phyloP scores from a whole-genome alignment of 2,113 vertebrate genomes.

The Mionectes macconnelli region DNA sequence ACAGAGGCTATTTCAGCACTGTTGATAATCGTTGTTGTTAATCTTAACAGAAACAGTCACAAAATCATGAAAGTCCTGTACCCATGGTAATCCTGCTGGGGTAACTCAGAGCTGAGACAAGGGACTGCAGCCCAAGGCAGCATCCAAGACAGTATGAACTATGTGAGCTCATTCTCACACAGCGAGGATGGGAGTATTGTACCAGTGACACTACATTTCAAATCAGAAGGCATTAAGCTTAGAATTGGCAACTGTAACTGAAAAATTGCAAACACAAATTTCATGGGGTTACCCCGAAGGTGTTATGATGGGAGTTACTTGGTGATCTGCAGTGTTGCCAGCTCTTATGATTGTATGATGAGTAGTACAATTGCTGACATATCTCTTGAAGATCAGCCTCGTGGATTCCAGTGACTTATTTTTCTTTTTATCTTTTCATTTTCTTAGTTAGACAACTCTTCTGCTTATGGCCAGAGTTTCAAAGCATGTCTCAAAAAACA shows the following conservation, averaged over 20 bases:
- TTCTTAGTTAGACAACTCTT: neutral
- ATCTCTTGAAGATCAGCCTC: neutral
- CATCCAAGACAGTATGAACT: neutral
- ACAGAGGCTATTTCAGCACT: neutral
- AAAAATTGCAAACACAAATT: neutral
- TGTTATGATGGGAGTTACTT: neutral
- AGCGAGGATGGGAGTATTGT: neutral
- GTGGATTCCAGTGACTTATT: neutral
- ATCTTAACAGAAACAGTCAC: neutral
- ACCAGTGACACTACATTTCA: neutral
- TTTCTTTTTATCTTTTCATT: neutral
- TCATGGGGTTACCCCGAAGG: neutral
- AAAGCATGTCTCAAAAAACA: neutral
- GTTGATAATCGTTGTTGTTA: neutral
- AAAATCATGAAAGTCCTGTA: neutral
- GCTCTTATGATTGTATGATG: neutral
- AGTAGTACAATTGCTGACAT: neutral
- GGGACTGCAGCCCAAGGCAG: neutral
- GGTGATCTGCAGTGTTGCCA: neutral
- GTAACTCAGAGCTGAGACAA: neutral
- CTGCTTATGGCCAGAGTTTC: neutral
- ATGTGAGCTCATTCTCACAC: neutral
- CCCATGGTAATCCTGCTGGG: neutral
- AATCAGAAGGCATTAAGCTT: neutral
- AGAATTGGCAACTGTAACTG: neutral